These are phyloP conservation scores for Falco naumanni DNA, from an alignment of 2,797 vertebrate genomes.

Conservation along the genomic window DNA sequence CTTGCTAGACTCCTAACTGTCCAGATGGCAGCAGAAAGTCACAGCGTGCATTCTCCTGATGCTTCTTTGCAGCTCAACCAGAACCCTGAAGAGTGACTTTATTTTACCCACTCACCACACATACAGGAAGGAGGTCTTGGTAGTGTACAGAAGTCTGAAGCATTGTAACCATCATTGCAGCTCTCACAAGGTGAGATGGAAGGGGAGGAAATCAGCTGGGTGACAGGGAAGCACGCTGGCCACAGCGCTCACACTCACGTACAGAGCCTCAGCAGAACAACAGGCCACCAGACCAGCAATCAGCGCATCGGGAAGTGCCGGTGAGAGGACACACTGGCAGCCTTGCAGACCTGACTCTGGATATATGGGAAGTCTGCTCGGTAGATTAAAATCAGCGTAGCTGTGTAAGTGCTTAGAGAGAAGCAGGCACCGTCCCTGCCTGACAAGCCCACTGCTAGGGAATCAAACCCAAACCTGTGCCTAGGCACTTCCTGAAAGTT, in stretches of 20 bases:
- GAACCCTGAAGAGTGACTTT: background rate
- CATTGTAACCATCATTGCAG: rapidly evolving
- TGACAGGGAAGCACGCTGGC: rapidly evolving
- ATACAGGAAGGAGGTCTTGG: background rate
- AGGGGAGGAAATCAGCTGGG: background rate
- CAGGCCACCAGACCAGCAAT: background rate
- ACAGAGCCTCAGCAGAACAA: background rate
- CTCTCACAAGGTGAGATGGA: background rate
- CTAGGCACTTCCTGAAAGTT: background rate
- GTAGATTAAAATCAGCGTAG: background rate
- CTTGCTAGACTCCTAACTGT: background rate
- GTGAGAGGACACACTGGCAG: background rate
- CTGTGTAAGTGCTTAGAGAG: background rate
- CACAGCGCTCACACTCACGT: rapidly evolving
- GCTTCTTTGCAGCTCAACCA: background rate
- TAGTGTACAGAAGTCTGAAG: background rate
- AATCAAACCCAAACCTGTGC: background rate
- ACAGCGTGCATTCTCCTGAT: background rate
- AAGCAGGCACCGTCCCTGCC: background rate
- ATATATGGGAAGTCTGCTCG: rapidly evolving
- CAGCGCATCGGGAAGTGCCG: rapidly evolving
- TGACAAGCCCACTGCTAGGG: background rate
- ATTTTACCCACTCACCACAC: background rate
- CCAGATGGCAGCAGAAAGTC: background rate
- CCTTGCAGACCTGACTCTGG: background rate